Conservation (phyloP, 2,113 vertebrate species). For the Lasiurus borealis region DNA sequence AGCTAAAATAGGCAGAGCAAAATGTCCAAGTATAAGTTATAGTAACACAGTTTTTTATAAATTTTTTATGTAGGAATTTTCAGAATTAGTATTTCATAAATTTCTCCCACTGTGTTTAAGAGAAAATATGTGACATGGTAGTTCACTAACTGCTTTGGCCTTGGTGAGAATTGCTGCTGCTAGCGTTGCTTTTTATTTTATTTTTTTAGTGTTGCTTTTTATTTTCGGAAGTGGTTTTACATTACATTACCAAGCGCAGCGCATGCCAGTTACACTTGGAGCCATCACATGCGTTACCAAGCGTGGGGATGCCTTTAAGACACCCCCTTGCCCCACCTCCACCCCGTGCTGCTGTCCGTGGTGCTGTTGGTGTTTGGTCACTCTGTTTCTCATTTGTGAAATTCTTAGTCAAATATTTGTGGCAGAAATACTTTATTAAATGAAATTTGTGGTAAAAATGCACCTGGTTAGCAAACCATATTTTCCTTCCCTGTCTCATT, state of each 20-base stretch:
- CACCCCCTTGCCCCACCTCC: too few relatives aligned
- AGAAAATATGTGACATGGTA: background rate
- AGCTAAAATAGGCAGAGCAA: background rate
- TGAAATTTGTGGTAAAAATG: background rate
- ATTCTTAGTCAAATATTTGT: background rate
- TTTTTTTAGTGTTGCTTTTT: background rate
- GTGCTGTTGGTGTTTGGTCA: background rate
- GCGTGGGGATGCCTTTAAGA: background rate
- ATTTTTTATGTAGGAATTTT: background rate
- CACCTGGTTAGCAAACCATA: background rate
- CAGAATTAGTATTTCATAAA: background rate
- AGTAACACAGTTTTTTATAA: background rate
- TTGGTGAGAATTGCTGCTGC: background rate
- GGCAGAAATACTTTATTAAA: background rate
- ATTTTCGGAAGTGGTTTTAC: background rate
- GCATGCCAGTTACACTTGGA: background rate
- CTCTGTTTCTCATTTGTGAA: too few relatives aligned
- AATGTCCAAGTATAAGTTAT: background rate
- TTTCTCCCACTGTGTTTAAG: conserved; percentile 51
- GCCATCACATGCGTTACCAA: background rate
- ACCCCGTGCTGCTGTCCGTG: background rate
- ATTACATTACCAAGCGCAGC: background rate
- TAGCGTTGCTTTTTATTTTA: background rate
- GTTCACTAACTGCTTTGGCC: background rate
- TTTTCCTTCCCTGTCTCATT: background rate